Evolutionary conservation across 1,140 invertebrate genomes (phyloP), one percentile per base, ranked within the genome.

Genomic region (Euura saliciscinereae): DNA sequence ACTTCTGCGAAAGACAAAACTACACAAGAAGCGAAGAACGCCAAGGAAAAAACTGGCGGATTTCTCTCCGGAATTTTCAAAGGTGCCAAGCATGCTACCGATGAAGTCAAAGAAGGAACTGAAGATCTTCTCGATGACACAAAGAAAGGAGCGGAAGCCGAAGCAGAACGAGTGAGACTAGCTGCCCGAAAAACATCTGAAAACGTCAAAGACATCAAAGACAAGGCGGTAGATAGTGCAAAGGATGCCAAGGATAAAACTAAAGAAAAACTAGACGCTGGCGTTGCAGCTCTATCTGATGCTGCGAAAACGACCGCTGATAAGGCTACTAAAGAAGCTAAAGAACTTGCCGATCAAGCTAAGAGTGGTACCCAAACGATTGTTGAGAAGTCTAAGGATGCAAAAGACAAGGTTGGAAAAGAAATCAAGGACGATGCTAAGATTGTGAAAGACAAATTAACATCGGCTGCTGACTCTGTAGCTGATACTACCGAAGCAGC

Each of bases 1-100:
- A 76, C 76, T 3, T 67, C 51, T 6, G 43, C 43, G 0, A 73
- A 74, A 43, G 71, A 73, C 1, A 65, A 76, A 45, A 2, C 65
- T 11, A 68, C 13, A 0, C 78, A 79, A 8, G 79, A 78, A 43
- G 44, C 68, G 0, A 82, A 81, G 6, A 81, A 83, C 43, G 70
- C 65, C 0, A 82, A 80, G 45, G 83, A 82, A 0, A 83, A 84
- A 65, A 64, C 74, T 4, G 65, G 77, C 2, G 79, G 82, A 0
- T 82, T 84, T 8, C 72, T 84, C 0, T 81, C 78, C 0, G 75
- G 78, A 0, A 78, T 85, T 3, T 79, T 83, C 10, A 83, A 83
- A 68, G 77, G 79, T 2, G 72, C 77, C 0, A 81, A 81, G 70
- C 78, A 80, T 65, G 51, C 72, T 3, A 73, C 73, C 0, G 76